Evolutionary conservation across 2,113 vertebrate genomes (phyloP), one percentile per base, ranked within the genome.

Genomic region (Eira barbara): DNA sequence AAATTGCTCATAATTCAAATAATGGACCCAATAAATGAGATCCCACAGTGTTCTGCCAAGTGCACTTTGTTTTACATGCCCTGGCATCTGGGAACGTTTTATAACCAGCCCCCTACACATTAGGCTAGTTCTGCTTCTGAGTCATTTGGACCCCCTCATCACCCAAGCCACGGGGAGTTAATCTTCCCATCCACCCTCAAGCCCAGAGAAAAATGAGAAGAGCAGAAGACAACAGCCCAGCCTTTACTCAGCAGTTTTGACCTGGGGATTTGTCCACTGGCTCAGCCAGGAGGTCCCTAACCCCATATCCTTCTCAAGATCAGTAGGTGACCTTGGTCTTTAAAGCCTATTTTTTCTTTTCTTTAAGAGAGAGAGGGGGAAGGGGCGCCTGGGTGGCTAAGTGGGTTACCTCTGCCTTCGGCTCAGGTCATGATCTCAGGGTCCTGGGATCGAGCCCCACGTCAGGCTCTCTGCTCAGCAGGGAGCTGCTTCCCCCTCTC

Each of bases 11-110:
- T 97, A 92, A 96, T 94, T 97, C 97, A 96, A 80, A 97, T 96
- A 97, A 98, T 92, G 90, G 83, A 96, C 65, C 92, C 95, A 96
- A 42, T 92, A 96, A 95, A 96, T 94, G 92, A 97, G 87, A 97
- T 94, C 85, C 94, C 96, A 63, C 73, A 23, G 73, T 45, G 74
- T 90, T 84, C 94, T 97, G 90, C 94, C 94, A 97, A 95, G 80
- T 31, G 65, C 67, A 80, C 31, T 95, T 87, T 94, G 55, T 83
- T 86, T 86, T 84, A 69, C 2, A 2, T 78, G 57, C 39, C 83
- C 67, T 89, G 84, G 94, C 92, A 73, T 71, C 93, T 73, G 94
- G 71, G 74, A 95, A 76, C 29, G 9, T 80, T 92, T 88, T 49
- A 83, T 31, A 96, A 91, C 39, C 80, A 88, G 67, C 45, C 17